A percentile compares a stretch with the other conserved stretches of the same genome.
These are phyloP conservation scores for Plemyria rubiginata DNA, from an alignment of 2,888 invertebrate genomes.

Conservation along the genomic window DNA sequence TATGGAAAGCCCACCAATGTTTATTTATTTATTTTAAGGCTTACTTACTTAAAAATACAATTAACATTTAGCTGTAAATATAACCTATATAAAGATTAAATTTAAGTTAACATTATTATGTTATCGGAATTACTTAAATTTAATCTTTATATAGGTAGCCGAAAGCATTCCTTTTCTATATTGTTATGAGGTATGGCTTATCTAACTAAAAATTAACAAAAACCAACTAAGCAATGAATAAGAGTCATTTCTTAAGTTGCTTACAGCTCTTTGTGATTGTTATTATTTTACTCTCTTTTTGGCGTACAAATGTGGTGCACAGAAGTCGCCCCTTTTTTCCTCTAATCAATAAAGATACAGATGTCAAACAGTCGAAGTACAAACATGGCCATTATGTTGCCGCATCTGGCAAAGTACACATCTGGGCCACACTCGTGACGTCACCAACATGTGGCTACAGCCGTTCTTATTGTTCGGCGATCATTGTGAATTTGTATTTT, in stretches of 20 bases:
- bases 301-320: slow-evolving; percentile 40
- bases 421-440: slow-evolving; percentile 73
- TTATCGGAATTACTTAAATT: too few relatives aligned
- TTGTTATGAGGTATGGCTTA: too few relatives aligned
- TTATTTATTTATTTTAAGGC: too few relatives aligned
- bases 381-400: slow-evolving; percentile 49
- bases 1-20: too few relatives aligned
- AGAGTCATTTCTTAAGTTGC: not conserved
- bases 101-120: too few relatives aligned
- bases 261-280: not conserved
- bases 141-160: too few relatives aligned
- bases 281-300: slow-evolving; percentile 13
- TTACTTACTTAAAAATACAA: too few relatives aligned
- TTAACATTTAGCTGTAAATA: too few relatives aligned
- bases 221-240: too few relatives aligned
- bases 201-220: too few relatives aligned
- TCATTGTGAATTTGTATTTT: slow-evolving; percentile 44
- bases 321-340: slow-evolving; percentile 51
- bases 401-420: slow-evolving; percentile 70
- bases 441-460: slow-evolving; percentile 75
- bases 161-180: too few relatives aligned
- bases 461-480: slow-evolving; percentile 57
- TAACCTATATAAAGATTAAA: too few relatives aligned
- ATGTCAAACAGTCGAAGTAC: slow-evolving; percentile 71
- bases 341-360: slow-evolving; percentile 65